These are phyloP conservation scores for Lampropteryx suffumata DNA, from an alignment of 2,888 invertebrate species.

Conservation along the genomic window DNA sequence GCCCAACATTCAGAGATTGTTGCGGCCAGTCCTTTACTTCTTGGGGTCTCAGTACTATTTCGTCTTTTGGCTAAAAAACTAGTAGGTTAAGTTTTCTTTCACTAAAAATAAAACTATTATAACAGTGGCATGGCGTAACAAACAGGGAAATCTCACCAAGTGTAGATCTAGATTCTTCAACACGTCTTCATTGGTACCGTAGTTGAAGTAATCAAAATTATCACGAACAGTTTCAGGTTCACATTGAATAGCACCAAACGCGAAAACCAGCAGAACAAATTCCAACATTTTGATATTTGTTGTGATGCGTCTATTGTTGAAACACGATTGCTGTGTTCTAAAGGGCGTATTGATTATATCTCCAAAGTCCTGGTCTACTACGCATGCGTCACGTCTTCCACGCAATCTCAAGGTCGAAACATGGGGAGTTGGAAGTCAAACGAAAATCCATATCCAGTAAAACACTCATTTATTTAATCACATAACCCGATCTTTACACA, in stretches of 20 bases:
- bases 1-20: slow-evolving; percentile 86
- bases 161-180: slow-evolving; percentile 69
- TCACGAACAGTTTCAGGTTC: slow-evolving; percentile 77
- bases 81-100: slow-evolving; percentile 3
- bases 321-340: slow-evolving; percentile 49
- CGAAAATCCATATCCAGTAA: slow-evolving; percentile 48
- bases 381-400: slow-evolving; percentile 66
- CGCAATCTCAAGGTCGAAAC: slow-evolving; percentile 56
- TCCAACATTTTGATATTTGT: slow-evolving; percentile 66
- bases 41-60: slow-evolving; percentile 82
- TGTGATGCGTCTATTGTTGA: slow-evolving; percentile 53
- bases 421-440: slow-evolving; percentile 42
- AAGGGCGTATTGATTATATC: slow-evolving; percentile 63
- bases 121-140: not conserved
- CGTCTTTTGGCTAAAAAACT: slow-evolving; percentile 68
- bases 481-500: slow-evolving; percentile 52
- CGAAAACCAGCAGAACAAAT: slow-evolving; percentile 49
- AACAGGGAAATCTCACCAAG: slow-evolving; percentile 49
- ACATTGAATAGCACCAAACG: slow-evolving; percentile 53
- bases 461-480: slow-evolving; percentile 65
- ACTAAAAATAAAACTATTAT: not conserved
- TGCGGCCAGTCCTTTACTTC: slow-evolving; percentile 86
- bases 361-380: slow-evolving; percentile 38
- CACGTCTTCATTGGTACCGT: slow-evolving; percentile 67
- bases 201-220: slow-evolving; percentile 74